These are phyloP conservation scores for Dreissena rostriformis DNA, from an alignment of 1,140 invertebrate genomes.

Conservation along the genomic window DNA sequence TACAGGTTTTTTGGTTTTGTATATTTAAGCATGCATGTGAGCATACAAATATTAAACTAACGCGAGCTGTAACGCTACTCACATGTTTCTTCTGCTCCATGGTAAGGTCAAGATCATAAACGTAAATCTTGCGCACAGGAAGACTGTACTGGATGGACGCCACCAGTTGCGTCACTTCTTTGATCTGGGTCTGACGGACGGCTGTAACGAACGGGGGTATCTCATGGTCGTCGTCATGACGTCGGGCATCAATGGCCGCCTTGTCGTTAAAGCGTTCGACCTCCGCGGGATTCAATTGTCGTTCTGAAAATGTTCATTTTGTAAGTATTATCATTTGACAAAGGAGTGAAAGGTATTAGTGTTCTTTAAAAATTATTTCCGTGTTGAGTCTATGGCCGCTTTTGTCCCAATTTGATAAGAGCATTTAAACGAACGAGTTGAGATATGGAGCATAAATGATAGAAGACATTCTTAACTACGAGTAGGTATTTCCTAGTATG, in stretches of 20 bases:
- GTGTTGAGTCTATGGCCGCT: background rate
- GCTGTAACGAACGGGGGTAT: conserved; percentile 54
- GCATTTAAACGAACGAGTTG: background rate
- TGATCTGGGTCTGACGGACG: conserved; percentile 35
- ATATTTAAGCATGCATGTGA: no score
- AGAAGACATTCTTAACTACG: no score
- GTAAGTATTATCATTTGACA: background rate
- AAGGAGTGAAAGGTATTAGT: background rate
- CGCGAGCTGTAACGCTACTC: background rate
- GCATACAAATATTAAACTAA: no score
- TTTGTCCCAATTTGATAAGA: background rate
- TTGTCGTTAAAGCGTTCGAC: conserved; percentile 13
- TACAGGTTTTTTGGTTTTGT: no score
- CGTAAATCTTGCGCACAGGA: conserved; percentile 39
- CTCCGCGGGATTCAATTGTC: conserved; percentile 16
- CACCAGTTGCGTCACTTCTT: conserved; percentile 36
- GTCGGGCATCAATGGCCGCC: background rate
- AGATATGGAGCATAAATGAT: no score
- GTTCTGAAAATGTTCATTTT: conserved; percentile 40
- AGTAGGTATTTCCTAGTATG: no score
- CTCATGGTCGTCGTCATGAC: conserved; percentile 50
- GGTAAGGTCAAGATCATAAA: conserved; percentile 40
- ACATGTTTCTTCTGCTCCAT: conserved; percentile 43
- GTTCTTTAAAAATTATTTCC: background rate
- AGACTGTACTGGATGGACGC: conserved; percentile 39